phyloP scores from a whole-genome alignment of 2,888 invertebrate species.

The Agonopterix alstromeriana region DNA sequence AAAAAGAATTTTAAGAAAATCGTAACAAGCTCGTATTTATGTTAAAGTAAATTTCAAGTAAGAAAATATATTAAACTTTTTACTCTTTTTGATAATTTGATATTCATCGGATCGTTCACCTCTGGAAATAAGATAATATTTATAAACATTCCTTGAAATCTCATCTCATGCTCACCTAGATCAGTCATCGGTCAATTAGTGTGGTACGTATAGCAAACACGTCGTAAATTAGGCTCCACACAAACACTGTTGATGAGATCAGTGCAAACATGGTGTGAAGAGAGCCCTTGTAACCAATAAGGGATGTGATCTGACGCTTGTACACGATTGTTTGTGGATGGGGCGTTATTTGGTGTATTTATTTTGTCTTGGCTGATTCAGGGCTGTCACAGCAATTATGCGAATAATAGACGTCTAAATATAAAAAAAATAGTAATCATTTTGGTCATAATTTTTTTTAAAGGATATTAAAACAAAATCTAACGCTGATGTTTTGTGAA shows the following conservation, averaged over 20 bases:
- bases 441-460: no score
- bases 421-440: no score
- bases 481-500: no score
- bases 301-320: slow-evolving; percentile 32
- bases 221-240: slow-evolving; percentile 65
- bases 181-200: slow-evolving; percentile 57
- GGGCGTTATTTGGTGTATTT: slow-evolving; percentile 11
- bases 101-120: no score
- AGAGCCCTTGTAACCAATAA: slow-evolving; percentile 65
- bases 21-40: no score
- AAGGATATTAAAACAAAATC: no score
- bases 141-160: slow-evolving; percentile 3
- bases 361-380: neutral
- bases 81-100: no score
- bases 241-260: slow-evolving; percentile 68
- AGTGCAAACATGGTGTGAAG: slow-evolving; percentile 55
- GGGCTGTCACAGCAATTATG: neutral
- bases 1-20: slow-evolving; percentile 20
- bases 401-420: no score
- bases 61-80: no score
- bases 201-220: slow-evolving; percentile 54
- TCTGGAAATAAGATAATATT: neutral
- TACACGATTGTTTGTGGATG: slow-evolving; percentile 11
- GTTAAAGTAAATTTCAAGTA: no score
- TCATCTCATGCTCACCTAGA: slow-evolving; percentile 23